Evolutionary conservation across 2,888 invertebrate genomes (phyloP), one percentile per base, ranked within the genome.

Genomic region (Nymphalis urticae): DNA sequence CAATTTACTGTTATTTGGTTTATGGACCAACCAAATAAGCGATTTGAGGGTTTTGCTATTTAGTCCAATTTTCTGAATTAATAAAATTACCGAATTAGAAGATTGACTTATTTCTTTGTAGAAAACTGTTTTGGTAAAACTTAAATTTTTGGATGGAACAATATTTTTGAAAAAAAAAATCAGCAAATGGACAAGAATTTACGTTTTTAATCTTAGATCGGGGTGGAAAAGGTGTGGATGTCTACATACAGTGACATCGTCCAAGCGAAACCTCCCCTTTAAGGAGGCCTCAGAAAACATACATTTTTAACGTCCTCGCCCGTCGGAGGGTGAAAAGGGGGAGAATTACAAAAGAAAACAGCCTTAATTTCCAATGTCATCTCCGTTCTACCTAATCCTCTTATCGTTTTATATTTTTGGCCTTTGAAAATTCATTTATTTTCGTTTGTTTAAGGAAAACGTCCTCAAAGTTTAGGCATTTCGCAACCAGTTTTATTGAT

Each of bases 351-450:
- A 92, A 92, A 89, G 90, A 91, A 92, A 92, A 92, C 91, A 91
- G 84, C 91, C 92, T 92, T 92, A 92, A 92, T 92, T 92, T 92
- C 92, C 91, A 92, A 91, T 91, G 92, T 92, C 92, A 92, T 92
- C 91, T 92, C 92, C 91, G 91, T 87, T 89, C 89, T 88, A 85
- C 88, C 87, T 92, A 92, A 92, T 92, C 92, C 87, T 92, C 92
- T 92, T 92, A 92, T 89, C 90, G 90, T 89, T 91, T 83, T 90
- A 91, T 90, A 92, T 89, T 92, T 91, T 90, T 82, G 89, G 87
- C 85, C 89, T 90, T 88, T 90, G 90, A 92, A 90, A 92, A 91
- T 91, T 92, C 89, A 91, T 92, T 91, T 91, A 88, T 90, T 91
- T 89, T 89, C 85, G 90, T 90, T 92, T 91, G 89, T 90, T 89